Base-by-base conservation (phyloP, 2,797 vertebrate genomes). In the Lophura swinhoii region DNA sequence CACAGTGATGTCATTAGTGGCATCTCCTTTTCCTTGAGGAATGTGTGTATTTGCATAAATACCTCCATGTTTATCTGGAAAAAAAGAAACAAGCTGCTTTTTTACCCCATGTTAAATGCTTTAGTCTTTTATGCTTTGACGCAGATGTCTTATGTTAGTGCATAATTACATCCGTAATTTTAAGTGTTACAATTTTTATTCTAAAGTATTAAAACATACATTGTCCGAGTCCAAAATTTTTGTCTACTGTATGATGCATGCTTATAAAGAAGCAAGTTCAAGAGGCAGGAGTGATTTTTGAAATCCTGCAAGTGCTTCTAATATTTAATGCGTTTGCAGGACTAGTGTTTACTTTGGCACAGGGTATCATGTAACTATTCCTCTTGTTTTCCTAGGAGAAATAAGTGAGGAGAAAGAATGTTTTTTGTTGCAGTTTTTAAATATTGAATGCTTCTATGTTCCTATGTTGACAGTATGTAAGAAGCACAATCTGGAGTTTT, bases 361-460 rank as follows among this genome's bases (percentile, higher is more conserved):
- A 2, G 88, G 28, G 11, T 76, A 16, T 12, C 5, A 23, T 63
- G 23, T 74, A 26, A 48, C 24, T 49, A 28, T 24, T 74, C 84
- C 33, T 78, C 10, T 8, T 69, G 1, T 51, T 84, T 90, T 80
- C 24, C 10, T 20, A 33, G 31, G 69, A n/a, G 18, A 66, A 77
- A 17, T 48, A 84, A 41, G 3, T 4, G 7, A 58, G 12, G 6
- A 11, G 11, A 48, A 44, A 46, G 5, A 56, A 37, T 41, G 9
- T 0, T 9, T 7, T 72, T 75, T 82, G 13, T 23, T 71, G 11
- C 31, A 17, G 28, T 33, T 87, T 77, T 68, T 62, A 59, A 18
- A 15, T 63, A 44, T 2, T 37, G 17, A 60, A 29, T 39, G 28
- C 1, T 0, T 12, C 4, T 55, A 1, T 37, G 6, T 82, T 58